phyloP scores from a whole-genome alignment of 2,888 invertebrate species.

The Xanthorhoe designata region DNA sequence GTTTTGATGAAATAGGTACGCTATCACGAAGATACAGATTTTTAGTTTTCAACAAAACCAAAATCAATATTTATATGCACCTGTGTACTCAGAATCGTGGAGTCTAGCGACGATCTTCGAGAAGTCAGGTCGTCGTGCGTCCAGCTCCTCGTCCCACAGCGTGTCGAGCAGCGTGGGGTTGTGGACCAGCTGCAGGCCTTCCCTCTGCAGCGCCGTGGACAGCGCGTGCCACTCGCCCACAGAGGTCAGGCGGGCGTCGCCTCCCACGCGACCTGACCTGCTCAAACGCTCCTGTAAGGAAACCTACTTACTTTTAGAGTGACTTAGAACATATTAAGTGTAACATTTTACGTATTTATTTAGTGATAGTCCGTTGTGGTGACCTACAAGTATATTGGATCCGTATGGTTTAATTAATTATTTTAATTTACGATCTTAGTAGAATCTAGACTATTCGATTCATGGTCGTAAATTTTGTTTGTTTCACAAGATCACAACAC shows the following conservation, averaged over 20 bases:
- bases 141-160: conserved; percentile 88
- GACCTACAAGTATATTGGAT: too few relatives aligned
- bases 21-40: neutral
- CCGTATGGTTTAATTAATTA: too few relatives aligned
- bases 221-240: conserved; percentile 88
- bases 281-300: conserved; percentile 62
- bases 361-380: too few relatives aligned
- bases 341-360: too few relatives aligned
- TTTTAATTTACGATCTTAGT: too few relatives aligned
- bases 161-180: conserved; percentile 91
- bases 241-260: conserved; percentile 90
- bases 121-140: conserved; percentile 83
- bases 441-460: too few relatives aligned
- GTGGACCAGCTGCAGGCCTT: conserved; percentile 82
- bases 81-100: conserved; percentile 86
- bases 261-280: conserved; percentile 87
- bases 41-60: neutral
- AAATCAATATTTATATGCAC: conserved; percentile 55
- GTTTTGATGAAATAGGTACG: too few relatives aligned
- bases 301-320: conserved; percentile 24
- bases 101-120: conserved; percentile 87
- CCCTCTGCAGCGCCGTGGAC: conserved; percentile 81
- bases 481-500: too few relatives aligned
- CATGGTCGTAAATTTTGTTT: too few relatives aligned
- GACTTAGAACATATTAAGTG: neutral